phyloP scores from a whole-genome alignment of 2,797 vertebrate species.

The Acanthornis magna region DNA sequence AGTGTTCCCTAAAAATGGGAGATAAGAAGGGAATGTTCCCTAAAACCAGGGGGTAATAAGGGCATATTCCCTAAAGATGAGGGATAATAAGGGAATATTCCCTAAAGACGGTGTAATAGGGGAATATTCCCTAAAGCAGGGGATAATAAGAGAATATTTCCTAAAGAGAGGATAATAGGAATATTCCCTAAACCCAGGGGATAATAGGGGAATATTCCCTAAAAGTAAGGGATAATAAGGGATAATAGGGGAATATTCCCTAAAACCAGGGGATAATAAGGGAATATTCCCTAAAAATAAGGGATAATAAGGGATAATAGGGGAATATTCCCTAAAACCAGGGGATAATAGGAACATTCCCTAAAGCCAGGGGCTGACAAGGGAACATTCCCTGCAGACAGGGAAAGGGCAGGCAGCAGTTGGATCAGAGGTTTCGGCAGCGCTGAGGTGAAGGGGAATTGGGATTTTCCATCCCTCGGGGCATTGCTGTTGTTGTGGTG shows the following conservation, averaged over 20 bases:
- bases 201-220: neutral
- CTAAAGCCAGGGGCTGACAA: too few relatives aligned
- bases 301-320: too few relatives aligned
- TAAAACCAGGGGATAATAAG: rapidly evolving
- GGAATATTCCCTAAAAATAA: neutral
- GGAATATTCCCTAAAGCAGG: rapidly evolving
- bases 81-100: neutral
- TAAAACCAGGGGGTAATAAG: too few relatives aligned
- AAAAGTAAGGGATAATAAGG: too few relatives aligned
- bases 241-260: rapidly evolving
- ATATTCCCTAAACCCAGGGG: neutral
- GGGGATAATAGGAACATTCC: too few relatives aligned
- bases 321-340: neutral
- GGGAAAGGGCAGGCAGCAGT: rapidly evolving
- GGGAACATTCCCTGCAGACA: neutral
- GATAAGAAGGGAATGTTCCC: too few relatives aligned
- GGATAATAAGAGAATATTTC: rapidly evolving
- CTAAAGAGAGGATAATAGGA: rapidly evolving
- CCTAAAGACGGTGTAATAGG: neutral
- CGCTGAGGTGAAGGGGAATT: neutral
- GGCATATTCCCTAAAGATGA: too few relatives aligned
- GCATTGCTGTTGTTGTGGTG: rapidly evolving
- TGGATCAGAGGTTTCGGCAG: neutral
- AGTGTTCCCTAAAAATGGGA: too few relatives aligned
- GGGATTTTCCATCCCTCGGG: neutral